Percentiles rank a stretch among this genome's conserved stretches.
Conservation (phyloP, 2,888 invertebrate genomes). For the Netelia inedita region DNA sequence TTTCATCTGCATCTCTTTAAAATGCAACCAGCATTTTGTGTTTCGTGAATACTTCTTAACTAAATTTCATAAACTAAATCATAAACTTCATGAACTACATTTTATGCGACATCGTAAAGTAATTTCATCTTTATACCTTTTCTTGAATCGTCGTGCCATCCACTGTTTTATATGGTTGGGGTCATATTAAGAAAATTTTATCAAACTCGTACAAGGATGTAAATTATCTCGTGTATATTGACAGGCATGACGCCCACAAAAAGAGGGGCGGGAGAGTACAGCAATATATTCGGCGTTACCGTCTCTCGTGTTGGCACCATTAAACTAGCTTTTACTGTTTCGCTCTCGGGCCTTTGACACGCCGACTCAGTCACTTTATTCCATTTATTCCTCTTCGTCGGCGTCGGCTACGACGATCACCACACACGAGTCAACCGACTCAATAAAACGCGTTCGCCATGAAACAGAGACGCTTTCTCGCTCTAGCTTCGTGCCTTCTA, state of each 20-base stretch:
- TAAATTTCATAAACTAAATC: too few relatives aligned
- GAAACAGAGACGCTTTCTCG: slow-evolving; percentile 68
- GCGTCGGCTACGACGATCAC: slow-evolving; percentile 47
- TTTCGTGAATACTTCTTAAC: too few relatives aligned
- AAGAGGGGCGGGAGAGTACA: slow-evolving; percentile 69
- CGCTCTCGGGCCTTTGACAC: slow-evolving; percentile 81
- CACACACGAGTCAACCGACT: slow-evolving; percentile 69
- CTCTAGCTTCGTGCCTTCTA: slow-evolving; percentile 16
- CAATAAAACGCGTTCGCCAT: slow-evolving; percentile 81
- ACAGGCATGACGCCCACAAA: slow-evolving; percentile 69
- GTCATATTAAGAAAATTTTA: slow-evolving; percentile 72
- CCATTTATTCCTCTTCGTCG: slow-evolving; percentile 52
- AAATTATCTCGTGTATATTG: slow-evolving; percentile 78
- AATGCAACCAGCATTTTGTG: too few relatives aligned
- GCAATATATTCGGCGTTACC: slow-evolving; percentile 81
- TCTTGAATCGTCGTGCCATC: too few relatives aligned
- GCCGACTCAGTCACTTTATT: slow-evolving; percentile 74
- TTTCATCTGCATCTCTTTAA: too few relatives aligned
- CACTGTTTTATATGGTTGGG: too few relatives aligned
- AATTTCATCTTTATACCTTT: too few relatives aligned
- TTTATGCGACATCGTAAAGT: too few relatives aligned
- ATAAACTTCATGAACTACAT: too few relatives aligned
- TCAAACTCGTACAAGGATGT: slow-evolving; percentile 79
- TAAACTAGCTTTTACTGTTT: slow-evolving; percentile 83
- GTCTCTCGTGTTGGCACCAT: slow-evolving; percentile 81